Evolutionary conservation across 2,888 invertebrate species (phyloP), one percentile per base, ranked within the genome.

Genomic region (Notodonta dromedarius): DNA sequence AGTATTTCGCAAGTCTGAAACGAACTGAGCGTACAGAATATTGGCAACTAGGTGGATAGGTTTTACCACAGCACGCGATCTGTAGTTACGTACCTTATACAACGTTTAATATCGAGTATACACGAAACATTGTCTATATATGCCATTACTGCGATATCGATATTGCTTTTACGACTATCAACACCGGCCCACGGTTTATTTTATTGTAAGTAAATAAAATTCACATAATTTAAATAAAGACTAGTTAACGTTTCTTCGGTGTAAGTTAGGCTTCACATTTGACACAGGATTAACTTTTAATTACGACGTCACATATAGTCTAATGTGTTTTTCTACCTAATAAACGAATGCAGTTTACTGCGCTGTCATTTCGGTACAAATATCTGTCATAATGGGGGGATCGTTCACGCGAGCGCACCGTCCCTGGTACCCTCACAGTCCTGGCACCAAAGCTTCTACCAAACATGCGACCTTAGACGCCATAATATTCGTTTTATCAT

Each of bases 1-100:
- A 80, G 76, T 84, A 84, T 89, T 90, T 89, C 86, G 86, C 87
- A 88, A 91, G 84, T 79, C 87, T 78, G 80, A 85, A 85, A 79
- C 81, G 78, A 82, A 89, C 90, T 88, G 80, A 85, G 83, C 81
- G 80, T 79, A 54, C 54, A n/a, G 83, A 85, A 84, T 81, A 86
- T 88, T 86, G 86, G 84, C 84, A 86, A 89, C 87, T 87, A 81
- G 85, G 85, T 88, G 86, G 87, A 85, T 90, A 90, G 88, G 84
- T 89, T 89, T 88, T 85, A 85, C 86, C 80, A 80, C 81, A 80
- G 77, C 92, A 91, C 91, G 91, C 91, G 90, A 92, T 88, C 84
- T 72, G 80, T 80, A 75, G 79, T 75, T 79, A 79, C 72, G 74
- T 76, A 76, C 74, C 76, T 77, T 82, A 80, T 73, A 78, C 76